These are phyloP conservation scores for Sebastes itinus DNA, from an alignment of 2,797 vertebrate species.

Conservation along the genomic window DNA sequence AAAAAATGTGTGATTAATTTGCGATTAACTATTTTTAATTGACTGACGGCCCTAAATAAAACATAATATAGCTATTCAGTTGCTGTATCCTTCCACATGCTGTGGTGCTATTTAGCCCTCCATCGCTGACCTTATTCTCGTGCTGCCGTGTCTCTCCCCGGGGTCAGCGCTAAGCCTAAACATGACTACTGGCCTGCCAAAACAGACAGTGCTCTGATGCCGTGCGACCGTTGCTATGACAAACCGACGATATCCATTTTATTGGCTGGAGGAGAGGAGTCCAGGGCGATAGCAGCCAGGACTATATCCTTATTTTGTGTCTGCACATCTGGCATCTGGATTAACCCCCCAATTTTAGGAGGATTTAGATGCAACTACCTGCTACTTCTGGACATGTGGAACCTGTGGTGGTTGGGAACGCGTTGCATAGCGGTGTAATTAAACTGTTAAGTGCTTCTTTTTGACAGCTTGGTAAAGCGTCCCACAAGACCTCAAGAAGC, in stretches of 20 bases:
- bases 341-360: constrained; percentile 48
- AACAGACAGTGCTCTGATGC: constrained; percentile 36
- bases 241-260: constrained; percentile 43
- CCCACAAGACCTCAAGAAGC: background rate
- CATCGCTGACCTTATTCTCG: constrained; percentile 58
- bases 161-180: constrained; percentile 57
- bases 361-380: constrained; percentile 61
- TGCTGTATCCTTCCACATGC: background rate
- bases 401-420: background rate
- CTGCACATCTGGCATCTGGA: constrained; percentile 60
- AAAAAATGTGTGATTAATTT: too few species aligned
- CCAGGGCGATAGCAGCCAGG: background rate
- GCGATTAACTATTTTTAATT: too few species aligned
- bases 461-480: background rate
- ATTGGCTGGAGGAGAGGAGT: constrained; percentile 35
- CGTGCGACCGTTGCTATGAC: constrained; percentile 44
- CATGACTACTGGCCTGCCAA: constrained; percentile 62
- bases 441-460: background rate
- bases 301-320: constrained; percentile 24
- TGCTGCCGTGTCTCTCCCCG: constrained; percentile 18
- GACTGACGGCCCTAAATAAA: rapidly evolving
- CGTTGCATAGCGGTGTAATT: background rate
- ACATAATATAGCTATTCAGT: background rate
- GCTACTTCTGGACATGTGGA: constrained; percentile 21
- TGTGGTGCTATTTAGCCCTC: background rate